Conservation (phyloP, 2,797 vertebrate species). For the Micromesistius poutassou region DNA sequence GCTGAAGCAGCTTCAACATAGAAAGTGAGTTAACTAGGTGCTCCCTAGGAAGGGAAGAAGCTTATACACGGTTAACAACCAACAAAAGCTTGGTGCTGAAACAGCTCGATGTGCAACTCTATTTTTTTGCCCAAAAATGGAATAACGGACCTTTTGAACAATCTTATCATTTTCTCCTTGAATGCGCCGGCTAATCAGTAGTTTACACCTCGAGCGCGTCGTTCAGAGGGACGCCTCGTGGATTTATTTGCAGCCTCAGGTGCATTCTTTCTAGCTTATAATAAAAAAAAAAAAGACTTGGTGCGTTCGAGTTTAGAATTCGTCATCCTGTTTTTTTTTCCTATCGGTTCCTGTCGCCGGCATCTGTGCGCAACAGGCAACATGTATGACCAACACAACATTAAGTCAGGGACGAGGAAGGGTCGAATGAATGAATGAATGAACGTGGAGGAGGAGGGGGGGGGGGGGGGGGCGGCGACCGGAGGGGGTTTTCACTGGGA, state of each 20-base stretch:
- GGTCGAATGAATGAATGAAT: neutral
- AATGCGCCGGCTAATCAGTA: neutral
- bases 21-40: neutral
- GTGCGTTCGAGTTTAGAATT: neutral
- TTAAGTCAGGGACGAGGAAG: neutral
- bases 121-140: neutral
- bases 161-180: neutral
- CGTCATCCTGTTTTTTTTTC: neutral
- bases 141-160: neutral
- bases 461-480: neutral
- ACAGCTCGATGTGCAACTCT: neutral
- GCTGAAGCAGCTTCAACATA: neutral
- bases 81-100: neutral
- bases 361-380: neutral
- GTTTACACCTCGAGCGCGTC: neutral
- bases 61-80: neutral
- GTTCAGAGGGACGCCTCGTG: neutral
- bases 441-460: neutral
- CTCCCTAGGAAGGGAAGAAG: neutral
- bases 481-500: conserved; percentile 55
- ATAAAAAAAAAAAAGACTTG: too few relatives aligned
- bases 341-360: neutral
- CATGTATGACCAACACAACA: neutral
- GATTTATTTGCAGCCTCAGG: neutral
- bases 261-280: neutral